Conservation (phyloP, 2,888 invertebrate genomes). For the Antitype chi region DNA sequence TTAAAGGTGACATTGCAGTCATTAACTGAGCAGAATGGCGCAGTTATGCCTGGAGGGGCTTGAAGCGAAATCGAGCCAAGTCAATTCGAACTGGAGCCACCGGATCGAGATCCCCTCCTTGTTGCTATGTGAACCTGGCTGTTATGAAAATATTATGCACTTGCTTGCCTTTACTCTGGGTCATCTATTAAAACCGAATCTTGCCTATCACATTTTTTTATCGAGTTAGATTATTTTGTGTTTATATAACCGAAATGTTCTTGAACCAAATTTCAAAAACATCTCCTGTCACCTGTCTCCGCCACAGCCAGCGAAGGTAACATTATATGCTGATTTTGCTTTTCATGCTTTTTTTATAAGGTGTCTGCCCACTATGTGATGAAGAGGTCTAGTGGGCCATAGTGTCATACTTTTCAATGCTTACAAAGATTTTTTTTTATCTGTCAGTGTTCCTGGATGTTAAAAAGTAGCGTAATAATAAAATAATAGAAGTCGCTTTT, state of each 20-base stretch:
- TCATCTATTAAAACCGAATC: not conserved
- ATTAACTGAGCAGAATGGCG: slow-evolving; percentile 46
- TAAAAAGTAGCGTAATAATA: no score
- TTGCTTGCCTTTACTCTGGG: not conserved
- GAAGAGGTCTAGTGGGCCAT: no score
- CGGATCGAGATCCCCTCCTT: not conserved
- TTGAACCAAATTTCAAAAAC: no score
- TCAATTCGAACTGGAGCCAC: slow-evolving; percentile 20
- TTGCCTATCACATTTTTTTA: not conserved
- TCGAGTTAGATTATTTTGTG: not conserved
- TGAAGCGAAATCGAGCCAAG: slow-evolving; percentile 35
- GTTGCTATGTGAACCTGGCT: not conserved
- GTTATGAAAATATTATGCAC: not conserved
- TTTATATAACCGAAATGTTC: no score
- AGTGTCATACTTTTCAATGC: no score
- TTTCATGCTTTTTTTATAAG: no score
- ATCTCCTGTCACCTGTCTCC: no score
- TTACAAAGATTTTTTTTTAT: not conserved
- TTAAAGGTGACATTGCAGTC: slow-evolving; percentile 50
- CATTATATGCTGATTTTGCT: no score
- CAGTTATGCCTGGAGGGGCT: slow-evolving; percentile 46
- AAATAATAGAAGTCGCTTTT: no score
- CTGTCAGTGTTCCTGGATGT: no score
- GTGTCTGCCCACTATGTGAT: no score
- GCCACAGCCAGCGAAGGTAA: no score